These are phyloP conservation scores for Schizotus pectinicornis DNA, from an alignment of 2,888 invertebrate species.

Conservation along the genomic window DNA sequence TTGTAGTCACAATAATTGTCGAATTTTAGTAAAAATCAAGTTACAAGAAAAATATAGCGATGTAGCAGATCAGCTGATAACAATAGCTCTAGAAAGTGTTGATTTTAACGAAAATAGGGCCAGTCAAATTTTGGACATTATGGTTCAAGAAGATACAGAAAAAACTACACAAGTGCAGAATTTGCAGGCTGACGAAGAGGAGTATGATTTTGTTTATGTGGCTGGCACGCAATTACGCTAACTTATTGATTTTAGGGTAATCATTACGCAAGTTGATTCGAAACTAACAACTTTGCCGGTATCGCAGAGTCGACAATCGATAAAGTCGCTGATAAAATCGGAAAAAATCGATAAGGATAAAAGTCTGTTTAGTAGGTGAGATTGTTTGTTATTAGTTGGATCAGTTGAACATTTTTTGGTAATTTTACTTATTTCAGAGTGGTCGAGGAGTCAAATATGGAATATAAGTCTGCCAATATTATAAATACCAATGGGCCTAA, in stretches of 20 bases:
- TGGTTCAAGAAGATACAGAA: conserved; percentile 68
- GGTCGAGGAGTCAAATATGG: conserved; percentile 53
- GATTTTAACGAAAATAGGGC: conserved; percentile 84
- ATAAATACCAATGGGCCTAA: conserved; percentile 72
- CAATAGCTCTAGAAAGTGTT: conserved; percentile 87
- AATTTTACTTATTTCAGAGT: conserved; percentile 38
- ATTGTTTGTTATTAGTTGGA: neutral
- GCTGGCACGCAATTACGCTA: conserved; percentile 21
- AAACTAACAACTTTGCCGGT: conserved; percentile 40
- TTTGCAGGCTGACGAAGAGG: conserved; percentile 36
- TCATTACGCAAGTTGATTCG: conserved; percentile 21
- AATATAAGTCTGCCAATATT: conserved; percentile 67
- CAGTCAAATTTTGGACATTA: conserved; percentile 77
- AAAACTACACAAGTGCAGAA: conserved; percentile 13
- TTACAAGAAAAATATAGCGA: conserved; percentile 76
- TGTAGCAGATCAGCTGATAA: conserved; percentile 80
- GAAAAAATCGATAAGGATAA: conserved; percentile 50
- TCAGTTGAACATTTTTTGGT: neutral
- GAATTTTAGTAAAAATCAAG: conserved; percentile 68
- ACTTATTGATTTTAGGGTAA: conserved; percentile 18
- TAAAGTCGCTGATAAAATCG: conserved; percentile 53
- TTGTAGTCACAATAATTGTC: conserved; percentile 16
- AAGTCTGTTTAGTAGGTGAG: conserved; percentile 44
- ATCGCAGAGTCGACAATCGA: conserved; percentile 55
- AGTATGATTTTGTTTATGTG: conserved; percentile 49